These are phyloP conservation scores for Peucedramus taeniatus DNA, from an alignment of 2,113 vertebrate species.

Conservation along the genomic window DNA sequence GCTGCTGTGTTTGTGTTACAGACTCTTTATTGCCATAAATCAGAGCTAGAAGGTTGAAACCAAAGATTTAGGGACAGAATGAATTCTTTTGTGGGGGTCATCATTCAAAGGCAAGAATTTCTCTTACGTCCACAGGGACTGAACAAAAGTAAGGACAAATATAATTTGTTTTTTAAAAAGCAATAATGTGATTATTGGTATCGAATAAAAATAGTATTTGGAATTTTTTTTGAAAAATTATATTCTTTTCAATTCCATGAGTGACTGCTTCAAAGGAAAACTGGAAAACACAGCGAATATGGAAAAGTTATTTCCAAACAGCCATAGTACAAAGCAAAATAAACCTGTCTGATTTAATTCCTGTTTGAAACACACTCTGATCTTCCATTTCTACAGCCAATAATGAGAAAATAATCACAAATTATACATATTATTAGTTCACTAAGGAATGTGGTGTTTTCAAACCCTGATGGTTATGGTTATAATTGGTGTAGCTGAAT, in stretches of 20 bases:
- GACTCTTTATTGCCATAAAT: not conserved
- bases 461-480: not conserved
- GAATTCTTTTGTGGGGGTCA: not conserved
- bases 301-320: not conserved
- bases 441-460: not conserved
- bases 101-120: not conserved
- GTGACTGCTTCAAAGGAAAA: not conserved
- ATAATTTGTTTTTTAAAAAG: not conserved
- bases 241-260: not conserved
- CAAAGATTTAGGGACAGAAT: not conserved
- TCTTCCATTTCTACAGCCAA: not conserved
- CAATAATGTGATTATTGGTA: not conserved
- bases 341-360: not conserved
- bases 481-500: not conserved
- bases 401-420: not conserved
- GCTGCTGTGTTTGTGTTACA: not conserved
- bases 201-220: not conserved
- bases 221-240: rapidly evolving
- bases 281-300: not conserved
- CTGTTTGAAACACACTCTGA: not conserved
- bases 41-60: not conserved
- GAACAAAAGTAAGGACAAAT: not conserved
- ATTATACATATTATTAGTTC: not conserved
- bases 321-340: not conserved
- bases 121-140: not conserved